Evolutionary conservation across 1,140 invertebrate genomes (phyloP).

Genomic region (Streblospio benedicti): DNA sequence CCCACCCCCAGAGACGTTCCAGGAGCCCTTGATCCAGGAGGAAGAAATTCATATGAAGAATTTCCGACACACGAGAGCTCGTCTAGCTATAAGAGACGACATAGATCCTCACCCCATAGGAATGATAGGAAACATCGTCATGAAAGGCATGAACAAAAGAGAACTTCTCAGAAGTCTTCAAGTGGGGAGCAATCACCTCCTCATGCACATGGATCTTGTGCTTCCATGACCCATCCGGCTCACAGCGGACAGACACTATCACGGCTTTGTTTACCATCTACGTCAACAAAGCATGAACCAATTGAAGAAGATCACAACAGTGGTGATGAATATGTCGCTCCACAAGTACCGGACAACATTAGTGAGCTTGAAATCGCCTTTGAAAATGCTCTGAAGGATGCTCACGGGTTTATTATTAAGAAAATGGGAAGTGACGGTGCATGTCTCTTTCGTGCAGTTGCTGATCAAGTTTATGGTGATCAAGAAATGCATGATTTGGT

Average conservation of each 20-base stretch:
- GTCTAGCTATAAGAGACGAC: conserved; percentile 54
- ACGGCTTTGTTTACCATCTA: no score
- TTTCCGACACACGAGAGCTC: conserved; percentile 48
- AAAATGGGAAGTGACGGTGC: conserved; percentile 87
- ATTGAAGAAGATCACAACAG: conserved; percentile 66
- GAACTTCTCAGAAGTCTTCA: no score
- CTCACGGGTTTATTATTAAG: conserved; percentile 69
- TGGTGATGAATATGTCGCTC: conserved; percentile 63
- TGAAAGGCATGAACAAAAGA: conserved; percentile 17
- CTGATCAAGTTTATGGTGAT: conserved; percentile 87
- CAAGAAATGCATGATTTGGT: conserved; percentile 83
- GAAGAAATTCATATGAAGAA: conserved; percentile 43
- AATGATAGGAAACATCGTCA: conserved; percentile 35
- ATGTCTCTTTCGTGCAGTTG: conserved; percentile 79
- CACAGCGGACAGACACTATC: no score
- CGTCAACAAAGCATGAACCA: no score
- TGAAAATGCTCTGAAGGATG: conserved; percentile 45
- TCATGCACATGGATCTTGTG: no score
- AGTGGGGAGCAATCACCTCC: no score
- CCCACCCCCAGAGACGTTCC: conserved; percentile 41
- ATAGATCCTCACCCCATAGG: conserved; percentile 37
- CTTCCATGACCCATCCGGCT: no score
- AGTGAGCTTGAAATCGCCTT: conserved; percentile 50
- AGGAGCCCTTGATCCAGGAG: conserved; percentile 37
- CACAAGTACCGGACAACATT: conserved; percentile 46